Evolutionary conservation across 2,797 vertebrate species (phyloP).

Genomic region (Oreortyx pictus): DNA sequence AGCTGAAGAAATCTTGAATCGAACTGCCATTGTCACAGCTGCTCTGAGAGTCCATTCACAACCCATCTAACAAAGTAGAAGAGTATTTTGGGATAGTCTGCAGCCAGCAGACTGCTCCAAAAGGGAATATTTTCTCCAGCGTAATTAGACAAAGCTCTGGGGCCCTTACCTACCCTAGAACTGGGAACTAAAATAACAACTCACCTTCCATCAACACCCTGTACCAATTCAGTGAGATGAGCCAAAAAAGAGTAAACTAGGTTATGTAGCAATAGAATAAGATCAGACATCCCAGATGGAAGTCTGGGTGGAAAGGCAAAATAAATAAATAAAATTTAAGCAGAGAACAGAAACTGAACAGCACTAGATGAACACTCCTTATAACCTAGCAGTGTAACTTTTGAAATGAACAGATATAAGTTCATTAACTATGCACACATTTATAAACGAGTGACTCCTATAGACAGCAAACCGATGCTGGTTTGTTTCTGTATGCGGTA

Average conservation of each 20-base stretch:
- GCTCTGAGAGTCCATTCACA: not conserved
- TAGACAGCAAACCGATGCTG: not conserved
- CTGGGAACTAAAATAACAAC: conserved; percentile 65
- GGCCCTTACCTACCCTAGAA: conserved; percentile 68
- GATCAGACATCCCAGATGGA: conserved; percentile 25
- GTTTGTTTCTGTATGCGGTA: not conserved
- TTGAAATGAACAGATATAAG: not conserved
- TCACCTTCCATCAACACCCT: conserved; percentile 38
- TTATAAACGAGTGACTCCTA: not conserved
- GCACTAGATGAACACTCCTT: not conserved
- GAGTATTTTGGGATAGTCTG: conserved; percentile 39
- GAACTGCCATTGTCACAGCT: not conserved
- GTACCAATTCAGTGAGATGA: conserved; percentile 26
- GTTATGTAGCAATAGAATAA: conserved; percentile 37
- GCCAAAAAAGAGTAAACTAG: conserved; percentile 41
- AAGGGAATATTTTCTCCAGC: conserved; percentile 22
- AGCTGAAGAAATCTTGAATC: not conserved
- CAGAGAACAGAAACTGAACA: not conserved
- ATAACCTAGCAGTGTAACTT: not conserved
- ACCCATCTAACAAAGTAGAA: not conserved
- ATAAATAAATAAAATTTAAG: not conserved
- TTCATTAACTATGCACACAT: not conserved
- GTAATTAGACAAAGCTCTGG: conserved; percentile 65
- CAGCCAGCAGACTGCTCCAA: conserved; percentile 9
- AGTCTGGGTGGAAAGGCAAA: conserved; percentile 21